Evolutionary conservation across 2,113 vertebrate genomes (phyloP).

Genomic region (Herpetotheres cachinnans): DNA sequence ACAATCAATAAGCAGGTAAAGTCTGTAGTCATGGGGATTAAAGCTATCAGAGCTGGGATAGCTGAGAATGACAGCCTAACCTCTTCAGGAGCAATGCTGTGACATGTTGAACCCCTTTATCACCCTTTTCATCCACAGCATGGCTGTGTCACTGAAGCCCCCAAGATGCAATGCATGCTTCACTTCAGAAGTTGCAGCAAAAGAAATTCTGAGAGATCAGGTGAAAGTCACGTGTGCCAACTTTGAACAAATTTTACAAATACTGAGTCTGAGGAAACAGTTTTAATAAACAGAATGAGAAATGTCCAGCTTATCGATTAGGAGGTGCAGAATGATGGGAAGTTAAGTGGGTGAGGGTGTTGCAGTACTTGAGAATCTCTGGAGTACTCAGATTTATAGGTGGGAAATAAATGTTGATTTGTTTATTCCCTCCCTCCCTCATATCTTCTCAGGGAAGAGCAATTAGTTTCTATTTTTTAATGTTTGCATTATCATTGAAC

Average conservation of each 20-base stretch:
- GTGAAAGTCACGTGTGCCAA: slow-evolving; percentile 7
- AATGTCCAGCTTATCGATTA: not conserved
- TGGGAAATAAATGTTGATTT: slow-evolving; percentile 58
- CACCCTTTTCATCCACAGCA: slow-evolving; percentile 31
- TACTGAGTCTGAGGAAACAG: not conserved
- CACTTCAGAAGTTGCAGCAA: not conserved
- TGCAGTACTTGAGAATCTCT: slow-evolving; percentile 11
- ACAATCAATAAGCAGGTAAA: slow-evolving; percentile 38
- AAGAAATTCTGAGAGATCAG: slow-evolving; percentile 44
- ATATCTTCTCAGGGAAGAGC: slow-evolving; percentile 32
- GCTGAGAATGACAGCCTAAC: slow-evolving; percentile 29
- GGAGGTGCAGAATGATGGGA: not conserved
- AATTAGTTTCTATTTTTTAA: slow-evolving; percentile 62
- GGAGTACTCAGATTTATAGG: slow-evolving; percentile 47
- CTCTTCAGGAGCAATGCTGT: slow-evolving; percentile 3
- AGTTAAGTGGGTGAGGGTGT: slow-evolving; percentile 6
- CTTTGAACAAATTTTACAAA: slow-evolving; percentile 45
- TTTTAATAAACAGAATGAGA: slow-evolving; percentile 16
- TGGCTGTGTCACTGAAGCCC: slow-evolving; percentile 43
- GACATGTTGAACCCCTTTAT: slow-evolving; percentile 43
- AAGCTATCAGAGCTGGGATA: slow-evolving; percentile 16
- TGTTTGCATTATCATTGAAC: slow-evolving; percentile 37
- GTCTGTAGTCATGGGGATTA: not conserved
- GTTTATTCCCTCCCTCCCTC: slow-evolving; percentile 31
- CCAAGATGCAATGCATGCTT: not conserved